A percentile compares a stretch with the other conserved stretches of the same genome.
Evolutionary conservation across 2,113 vertebrate species (phyloP).

Genomic region (Corydoras maculifer): DNA sequence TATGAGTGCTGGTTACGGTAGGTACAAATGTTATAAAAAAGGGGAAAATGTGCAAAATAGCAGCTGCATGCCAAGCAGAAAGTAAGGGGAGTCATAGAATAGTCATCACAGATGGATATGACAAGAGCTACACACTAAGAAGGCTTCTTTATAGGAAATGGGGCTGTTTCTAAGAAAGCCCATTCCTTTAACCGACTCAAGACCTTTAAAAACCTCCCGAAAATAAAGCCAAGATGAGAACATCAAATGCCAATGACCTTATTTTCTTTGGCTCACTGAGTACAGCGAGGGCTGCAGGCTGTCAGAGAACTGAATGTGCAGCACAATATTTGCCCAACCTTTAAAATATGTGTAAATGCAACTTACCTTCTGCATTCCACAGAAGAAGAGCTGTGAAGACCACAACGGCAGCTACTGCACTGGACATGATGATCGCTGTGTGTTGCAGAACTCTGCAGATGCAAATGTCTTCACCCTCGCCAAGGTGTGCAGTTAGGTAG

Average conservation of each 20-base stretch:
- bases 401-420: constrained; percentile 14
- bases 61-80: neutral
- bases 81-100: too few relatives aligned
- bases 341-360: neutral
- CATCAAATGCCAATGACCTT: constrained; percentile 3
- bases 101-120: too few relatives aligned
- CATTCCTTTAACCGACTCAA: neutral
- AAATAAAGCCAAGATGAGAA: neutral
- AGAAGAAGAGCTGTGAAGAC: constrained; percentile 21
- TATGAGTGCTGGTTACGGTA: neutral
- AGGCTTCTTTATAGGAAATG: constrained; percentile 10
- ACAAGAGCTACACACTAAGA: too few relatives aligned
- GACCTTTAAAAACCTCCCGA: neutral
- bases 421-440: constrained; percentile 23
- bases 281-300: too few relatives aligned
- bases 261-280: neutral
- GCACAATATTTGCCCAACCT: neutral
- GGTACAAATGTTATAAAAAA: too few relatives aligned
- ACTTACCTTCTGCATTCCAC: constrained; percentile 31
- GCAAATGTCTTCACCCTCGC: neutral
- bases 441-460: constrained; percentile 3
- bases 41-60: neutral
- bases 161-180: neutral
- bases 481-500: constrained; percentile 1
- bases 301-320: neutral